A percentile compares a stretch with the other conserved stretches of the same genome.
Conservation (phyloP, 2,888 invertebrate species). For the Microctonus brassicae region DNA sequence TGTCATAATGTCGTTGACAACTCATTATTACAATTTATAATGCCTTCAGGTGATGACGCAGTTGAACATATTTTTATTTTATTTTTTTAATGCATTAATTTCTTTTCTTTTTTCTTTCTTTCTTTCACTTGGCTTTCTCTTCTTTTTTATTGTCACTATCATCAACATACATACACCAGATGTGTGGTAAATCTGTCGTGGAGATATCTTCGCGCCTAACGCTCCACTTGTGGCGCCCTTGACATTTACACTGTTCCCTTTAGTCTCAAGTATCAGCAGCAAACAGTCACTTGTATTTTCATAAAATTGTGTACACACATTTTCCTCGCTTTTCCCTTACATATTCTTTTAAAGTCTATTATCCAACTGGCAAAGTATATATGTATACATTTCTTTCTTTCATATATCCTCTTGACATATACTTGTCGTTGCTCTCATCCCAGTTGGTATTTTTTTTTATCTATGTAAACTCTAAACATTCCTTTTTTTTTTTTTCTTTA, state of each 20-base stretch:
- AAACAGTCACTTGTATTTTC: neutral
- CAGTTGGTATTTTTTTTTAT: neutral
- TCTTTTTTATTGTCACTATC: neutral
- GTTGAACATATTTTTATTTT: neutral
- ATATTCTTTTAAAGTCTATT: neutral
- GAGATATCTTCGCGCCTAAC: slow-evolving; percentile 26
- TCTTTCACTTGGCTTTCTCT: neutral
- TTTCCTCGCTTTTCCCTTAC: neutral
- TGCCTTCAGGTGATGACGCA: neutral
- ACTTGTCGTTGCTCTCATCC: neutral
- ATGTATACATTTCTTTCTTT: slow-evolving; percentile 11
- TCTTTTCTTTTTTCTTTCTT: neutral
- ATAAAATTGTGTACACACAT: neutral
- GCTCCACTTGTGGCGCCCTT: slow-evolving; percentile 30
- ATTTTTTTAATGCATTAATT: too few relatives aligned
- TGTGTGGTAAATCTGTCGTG: slow-evolving; percentile 30
- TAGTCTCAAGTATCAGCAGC: slow-evolving; percentile 3
- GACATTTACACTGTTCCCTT: slow-evolving; percentile 35
- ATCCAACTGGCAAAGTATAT: too few relatives aligned
- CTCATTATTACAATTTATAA: neutral
- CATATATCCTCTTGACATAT: too few relatives aligned
- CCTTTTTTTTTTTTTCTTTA: too few relatives aligned
- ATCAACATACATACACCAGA: neutral
- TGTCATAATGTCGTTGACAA: neutral
- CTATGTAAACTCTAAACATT: neutral